Percentiles rank a stretch among this genome's conserved stretches.
These are phyloP conservation scores for Lampropteryx suffumata DNA, from an alignment of 2,888 invertebrate species.

Conservation along the genomic window DNA sequence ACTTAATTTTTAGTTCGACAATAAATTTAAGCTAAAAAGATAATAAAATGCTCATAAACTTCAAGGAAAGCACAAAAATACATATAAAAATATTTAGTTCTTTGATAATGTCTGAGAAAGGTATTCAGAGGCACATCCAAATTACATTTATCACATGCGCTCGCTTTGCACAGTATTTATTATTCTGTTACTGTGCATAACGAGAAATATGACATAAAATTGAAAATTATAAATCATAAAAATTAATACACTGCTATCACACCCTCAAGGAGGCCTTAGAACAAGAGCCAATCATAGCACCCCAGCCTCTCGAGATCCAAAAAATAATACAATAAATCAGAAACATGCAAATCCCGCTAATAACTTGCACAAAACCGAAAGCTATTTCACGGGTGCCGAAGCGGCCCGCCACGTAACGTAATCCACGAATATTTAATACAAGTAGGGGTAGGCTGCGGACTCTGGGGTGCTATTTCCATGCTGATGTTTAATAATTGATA, in stretches of 20 bases:
- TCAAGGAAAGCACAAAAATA: too few species aligned
- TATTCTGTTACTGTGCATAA: too few species aligned
- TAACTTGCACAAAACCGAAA: slow-evolving; percentile 82
- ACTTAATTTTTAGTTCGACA: too few species aligned
- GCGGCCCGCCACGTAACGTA: slow-evolving; percentile 50
- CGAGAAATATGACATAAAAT: neutral
- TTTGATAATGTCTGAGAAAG: too few species aligned
- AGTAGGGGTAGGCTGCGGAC: slow-evolving; percentile 67
- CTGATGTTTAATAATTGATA: slow-evolving; percentile 84
- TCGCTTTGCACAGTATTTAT: too few species aligned
- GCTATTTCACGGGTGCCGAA: slow-evolving; percentile 78
- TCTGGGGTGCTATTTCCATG: slow-evolving; percentile 81
- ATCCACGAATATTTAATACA: slow-evolving; percentile 80
- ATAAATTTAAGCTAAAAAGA: too few species aligned
- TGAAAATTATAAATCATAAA: slow-evolving; percentile 17
- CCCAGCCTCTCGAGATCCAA: slow-evolving; percentile 32
- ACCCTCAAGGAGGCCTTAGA: slow-evolving; percentile 27
- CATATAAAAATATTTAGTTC: too few species aligned
- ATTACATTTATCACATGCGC: too few species aligned
- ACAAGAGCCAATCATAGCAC: slow-evolving; percentile 46
- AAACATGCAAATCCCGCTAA: slow-evolving; percentile 81
- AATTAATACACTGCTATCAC: slow-evolving; percentile 17
- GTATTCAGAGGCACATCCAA: too few species aligned
- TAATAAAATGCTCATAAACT: too few species aligned
- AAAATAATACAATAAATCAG: slow-evolving; percentile 76